Base-by-base conservation (phyloP, 2,888 invertebrate genomes). In the Orchestes rusci region DNA sequence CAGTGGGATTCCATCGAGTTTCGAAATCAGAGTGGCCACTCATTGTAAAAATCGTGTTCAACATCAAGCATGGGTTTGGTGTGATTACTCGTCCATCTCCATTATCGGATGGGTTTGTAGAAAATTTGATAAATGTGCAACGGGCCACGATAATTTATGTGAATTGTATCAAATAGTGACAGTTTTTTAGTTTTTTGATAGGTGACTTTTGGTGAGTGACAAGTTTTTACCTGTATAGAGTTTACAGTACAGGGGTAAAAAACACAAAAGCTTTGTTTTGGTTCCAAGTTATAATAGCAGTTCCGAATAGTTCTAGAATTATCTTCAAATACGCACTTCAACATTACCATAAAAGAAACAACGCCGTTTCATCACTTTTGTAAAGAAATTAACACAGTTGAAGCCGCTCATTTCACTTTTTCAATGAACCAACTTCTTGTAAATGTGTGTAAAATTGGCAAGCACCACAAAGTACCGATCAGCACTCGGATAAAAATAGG, bases 1-100 rank as follows among this genome's bases (percentile, higher is more conserved):
- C 64, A 36, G 64, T 61, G 38, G 63, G 62, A 39, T 61, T 61
- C 65, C 65, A 65, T 59, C 63, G 59, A 53, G 60, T 56, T 49
- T 62, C 52, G 45, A 53, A 59, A 52, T 57, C 54, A 38, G 58
- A 55, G 51, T 54, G 54, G 42, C 59, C 59, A 54, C 59, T 64
- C 63, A 64, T 63, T 53, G 55, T 60, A 58, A 55, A 50, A 41
- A 45, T 48, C 32, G 34, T 42, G 20, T 39, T 18, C 13, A 4
- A 16, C 20, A 39, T 39, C 16, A 28, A 16, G 23, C 20, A 23
- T 23, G 5, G 23, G 23, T 23, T 23, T 23, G 10, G 10, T 7
- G 10, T 23, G 10, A 7, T 10, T 23, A 7, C 7, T 23, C 10
- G 5, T 23, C 10, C 10, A 7, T 23, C 10, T 10, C 7, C 10